Percentiles rank a stretch among this genome's conserved stretches.
Conservation (phyloP, 2,797 vertebrate species). For the Gobionotothen gibberifrons region DNA sequence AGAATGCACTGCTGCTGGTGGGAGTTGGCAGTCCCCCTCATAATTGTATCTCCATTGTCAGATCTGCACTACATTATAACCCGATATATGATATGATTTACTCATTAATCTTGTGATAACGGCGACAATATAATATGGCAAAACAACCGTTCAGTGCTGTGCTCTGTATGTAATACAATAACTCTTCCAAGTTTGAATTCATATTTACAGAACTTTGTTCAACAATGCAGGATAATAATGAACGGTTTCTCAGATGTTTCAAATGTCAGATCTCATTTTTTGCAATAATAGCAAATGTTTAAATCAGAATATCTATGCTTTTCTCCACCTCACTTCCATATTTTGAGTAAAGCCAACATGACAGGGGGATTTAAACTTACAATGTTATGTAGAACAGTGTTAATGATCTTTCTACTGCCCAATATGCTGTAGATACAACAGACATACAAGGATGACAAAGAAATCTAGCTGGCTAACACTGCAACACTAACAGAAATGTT, state of each 20-base stretch:
- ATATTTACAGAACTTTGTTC: not conserved
- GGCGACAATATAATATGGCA: too few species aligned
- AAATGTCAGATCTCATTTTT: not conserved
- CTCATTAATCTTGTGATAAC: too few species aligned
- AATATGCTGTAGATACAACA: not conserved
- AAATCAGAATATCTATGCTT: not conserved
- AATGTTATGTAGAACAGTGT: not conserved
- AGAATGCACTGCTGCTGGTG: slow-evolving; percentile 60
- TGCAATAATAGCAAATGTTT: not conserved
- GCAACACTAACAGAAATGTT: not conserved
- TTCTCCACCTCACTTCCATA: not conserved
- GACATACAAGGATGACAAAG: too few species aligned
- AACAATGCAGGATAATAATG: not conserved
- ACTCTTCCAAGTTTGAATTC: not conserved
- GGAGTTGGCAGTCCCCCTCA: slow-evolving; percentile 39
- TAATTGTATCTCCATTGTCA: slow-evolving; percentile 36
- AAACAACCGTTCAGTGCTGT: not conserved
- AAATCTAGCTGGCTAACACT: not conserved
- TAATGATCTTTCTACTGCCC: not conserved
- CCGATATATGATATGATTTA: too few species aligned
- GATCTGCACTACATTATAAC: slow-evolving; percentile 1
- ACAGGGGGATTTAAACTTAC: not conserved
- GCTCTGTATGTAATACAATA: not conserved
- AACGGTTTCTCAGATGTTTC: too few species aligned
- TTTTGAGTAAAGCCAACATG: not conserved